Conservation (phyloP, 1,140 invertebrate species). For the Nephotettix cincticeps region DNA sequence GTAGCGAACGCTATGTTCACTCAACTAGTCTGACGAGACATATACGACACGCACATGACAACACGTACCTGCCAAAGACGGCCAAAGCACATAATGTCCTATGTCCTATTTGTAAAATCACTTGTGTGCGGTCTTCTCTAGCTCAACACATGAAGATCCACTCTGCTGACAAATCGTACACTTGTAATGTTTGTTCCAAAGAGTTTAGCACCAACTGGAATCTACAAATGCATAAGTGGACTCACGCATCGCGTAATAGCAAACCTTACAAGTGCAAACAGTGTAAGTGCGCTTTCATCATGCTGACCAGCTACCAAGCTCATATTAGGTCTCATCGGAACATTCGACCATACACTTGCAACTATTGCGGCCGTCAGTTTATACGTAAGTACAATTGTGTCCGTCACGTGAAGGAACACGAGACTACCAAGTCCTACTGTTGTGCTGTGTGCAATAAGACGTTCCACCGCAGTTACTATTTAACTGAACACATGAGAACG, state of each 20-base stretch:
- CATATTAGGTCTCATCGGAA: slow-evolving; percentile 83
- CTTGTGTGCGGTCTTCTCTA: slow-evolving; percentile 74
- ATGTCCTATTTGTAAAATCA: slow-evolving; percentile 76
- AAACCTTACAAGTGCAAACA: slow-evolving; percentile 84
- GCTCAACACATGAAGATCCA: slow-evolving; percentile 79
- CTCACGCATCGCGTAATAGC: slow-evolving; percentile 76
- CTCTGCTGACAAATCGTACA: slow-evolving; percentile 69
- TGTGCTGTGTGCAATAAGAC: slow-evolving; percentile 85
- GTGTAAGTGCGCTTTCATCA: slow-evolving; percentile 79
- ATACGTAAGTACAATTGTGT: slow-evolving; percentile 91
- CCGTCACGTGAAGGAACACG: slow-evolving; percentile 87
- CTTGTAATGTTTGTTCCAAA: slow-evolving; percentile 81
- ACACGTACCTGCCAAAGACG: slow-evolving; percentile 65
- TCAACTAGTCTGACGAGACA: slow-evolving; percentile 77
- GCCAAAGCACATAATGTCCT: slow-evolving; percentile 66
- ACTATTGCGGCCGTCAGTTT: slow-evolving; percentile 91
- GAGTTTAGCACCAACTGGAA: slow-evolving; percentile 88
- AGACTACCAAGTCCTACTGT: slow-evolving; percentile 82
- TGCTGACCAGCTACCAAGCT: slow-evolving; percentile 73
- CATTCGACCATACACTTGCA: slow-evolving; percentile 82
- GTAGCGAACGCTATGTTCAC: slow-evolving; percentile 82
- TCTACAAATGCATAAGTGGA: slow-evolving; percentile 83
- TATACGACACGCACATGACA: slow-evolving; percentile 76
- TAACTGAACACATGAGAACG: slow-evolving; percentile 81
- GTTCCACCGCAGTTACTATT: slow-evolving; percentile 83